A percentile compares a stretch with the other conserved stretches of the same genome.
Conservation (phyloP, 2,888 invertebrate species). For the Celastrina argiolus region DNA sequence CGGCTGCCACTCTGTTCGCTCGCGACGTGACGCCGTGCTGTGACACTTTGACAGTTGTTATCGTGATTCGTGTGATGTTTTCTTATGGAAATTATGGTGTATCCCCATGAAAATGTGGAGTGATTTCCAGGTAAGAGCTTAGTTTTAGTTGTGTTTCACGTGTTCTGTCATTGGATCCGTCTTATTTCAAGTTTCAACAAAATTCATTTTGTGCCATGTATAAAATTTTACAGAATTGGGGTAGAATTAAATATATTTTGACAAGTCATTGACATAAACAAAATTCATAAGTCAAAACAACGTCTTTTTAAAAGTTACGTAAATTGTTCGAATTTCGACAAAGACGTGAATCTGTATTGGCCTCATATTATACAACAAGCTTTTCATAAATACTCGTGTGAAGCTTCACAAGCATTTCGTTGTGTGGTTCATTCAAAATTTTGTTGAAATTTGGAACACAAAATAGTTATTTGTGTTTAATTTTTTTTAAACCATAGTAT, state of each 20-base stretch:
- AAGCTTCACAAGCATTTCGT: not conserved
- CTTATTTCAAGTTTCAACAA: slow-evolving; percentile 12
- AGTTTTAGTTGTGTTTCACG: slow-evolving; percentile 15
- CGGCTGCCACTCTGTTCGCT: slow-evolving; percentile 60
- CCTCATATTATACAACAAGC: slow-evolving; percentile 1
- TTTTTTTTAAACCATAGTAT: not conserved
- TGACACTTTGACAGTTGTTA: slow-evolving; percentile 75
- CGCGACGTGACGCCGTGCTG: slow-evolving; percentile 64
- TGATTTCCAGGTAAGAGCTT: slow-evolving; percentile 71
- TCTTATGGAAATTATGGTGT: slow-evolving; percentile 77
- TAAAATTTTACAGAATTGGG: not conserved
- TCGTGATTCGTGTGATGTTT: slow-evolving; percentile 76
- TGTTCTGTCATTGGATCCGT: not conserved
- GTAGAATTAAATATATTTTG: not conserved
- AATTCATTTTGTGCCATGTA: not conserved
- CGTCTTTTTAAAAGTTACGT: not conserved
- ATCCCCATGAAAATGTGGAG: slow-evolving; percentile 78
- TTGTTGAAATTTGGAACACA: not conserved
- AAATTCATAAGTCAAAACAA: not conserved
- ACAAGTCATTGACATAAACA: not conserved
- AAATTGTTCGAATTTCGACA: slow-evolving; percentile 7
- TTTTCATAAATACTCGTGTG: not conserved
- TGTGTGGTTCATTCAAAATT: not conserved
- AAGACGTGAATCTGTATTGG: not conserved
- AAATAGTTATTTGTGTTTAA: not conserved